Conservation (phyloP, 2,888 invertebrate genomes). For the Pseudoips prasinana region DNA sequence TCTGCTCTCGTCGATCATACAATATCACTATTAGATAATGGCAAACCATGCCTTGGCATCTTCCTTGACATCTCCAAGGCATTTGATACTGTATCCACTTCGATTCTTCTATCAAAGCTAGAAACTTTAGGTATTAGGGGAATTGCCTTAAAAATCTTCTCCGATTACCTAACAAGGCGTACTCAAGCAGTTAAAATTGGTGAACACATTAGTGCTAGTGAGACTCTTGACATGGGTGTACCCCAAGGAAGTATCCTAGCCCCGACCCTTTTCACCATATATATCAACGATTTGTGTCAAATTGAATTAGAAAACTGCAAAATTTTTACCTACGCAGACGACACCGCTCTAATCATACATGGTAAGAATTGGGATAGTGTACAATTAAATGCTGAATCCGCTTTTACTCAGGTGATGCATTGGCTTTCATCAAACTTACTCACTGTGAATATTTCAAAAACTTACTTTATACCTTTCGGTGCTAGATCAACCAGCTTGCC, state of each 20-base stretch:
- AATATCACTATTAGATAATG: background rate
- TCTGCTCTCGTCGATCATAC: background rate
- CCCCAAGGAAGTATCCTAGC: conserved; percentile 1
- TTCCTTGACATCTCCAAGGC: conserved; percentile 1
- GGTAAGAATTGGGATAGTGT: background rate
- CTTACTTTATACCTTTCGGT: background rate
- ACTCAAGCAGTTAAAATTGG: conserved; percentile 1
- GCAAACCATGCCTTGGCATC: background rate
- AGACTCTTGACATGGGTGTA: background rate
- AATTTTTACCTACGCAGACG: background rate
- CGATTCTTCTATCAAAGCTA: background rate
- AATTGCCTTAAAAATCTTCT: background rate
- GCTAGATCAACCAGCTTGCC: background rate
- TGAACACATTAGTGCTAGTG: background rate
- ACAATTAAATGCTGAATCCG: background rate
- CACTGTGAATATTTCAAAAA: background rate
- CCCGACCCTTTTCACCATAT: background rate
- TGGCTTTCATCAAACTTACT: background rate
- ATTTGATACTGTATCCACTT: background rate
- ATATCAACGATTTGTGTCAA: background rate
- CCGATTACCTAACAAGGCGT: background rate
- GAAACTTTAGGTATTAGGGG: background rate
- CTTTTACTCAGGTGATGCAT: background rate
- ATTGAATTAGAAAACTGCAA: background rate
- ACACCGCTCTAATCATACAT: background rate